Evolutionary conservation across 2,113 vertebrate species (phyloP).

Genomic region (Cnemophilus loriae): DNA sequence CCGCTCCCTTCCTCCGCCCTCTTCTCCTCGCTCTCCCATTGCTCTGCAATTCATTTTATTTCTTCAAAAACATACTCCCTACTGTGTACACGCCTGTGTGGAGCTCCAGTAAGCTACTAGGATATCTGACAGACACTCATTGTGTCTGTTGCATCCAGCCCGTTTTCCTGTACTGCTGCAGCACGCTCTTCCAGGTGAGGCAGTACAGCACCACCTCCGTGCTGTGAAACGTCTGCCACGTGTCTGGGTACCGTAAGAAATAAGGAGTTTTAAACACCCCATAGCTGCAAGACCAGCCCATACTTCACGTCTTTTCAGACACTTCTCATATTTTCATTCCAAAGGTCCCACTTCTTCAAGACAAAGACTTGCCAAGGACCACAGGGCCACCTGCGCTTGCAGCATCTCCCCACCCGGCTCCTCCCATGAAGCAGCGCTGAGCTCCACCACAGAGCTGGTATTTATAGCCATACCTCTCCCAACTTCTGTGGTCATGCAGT

Average conservation of each 20-base stretch:
- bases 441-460: neutral
- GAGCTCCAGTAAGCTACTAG: neutral
- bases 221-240: neutral
- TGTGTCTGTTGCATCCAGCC: neutral
- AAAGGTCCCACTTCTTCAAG: neutral
- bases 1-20: neutral
- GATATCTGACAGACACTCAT: neutral
- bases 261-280: neutral
- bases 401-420: neutral
- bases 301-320: neutral
- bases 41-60: neutral
- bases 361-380: neutral
- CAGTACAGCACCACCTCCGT: neutral
- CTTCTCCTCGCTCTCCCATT: neutral
- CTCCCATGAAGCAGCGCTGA: neutral
- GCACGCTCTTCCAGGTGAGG: neutral
- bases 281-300: neutral
- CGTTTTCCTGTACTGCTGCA: fast-evolving
- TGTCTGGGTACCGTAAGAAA: neutral
- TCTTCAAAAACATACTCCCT: neutral
- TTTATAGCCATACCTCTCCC: neutral
- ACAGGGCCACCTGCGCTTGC: fast-evolving
- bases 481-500: neutral
- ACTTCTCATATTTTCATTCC: neutral
- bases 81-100: fast-evolving